Evolutionary conservation across 2,113 vertebrate genomes (phyloP), one percentile per base, ranked within the genome.

Genomic region (Oreotrochilus melanogaster): DNA sequence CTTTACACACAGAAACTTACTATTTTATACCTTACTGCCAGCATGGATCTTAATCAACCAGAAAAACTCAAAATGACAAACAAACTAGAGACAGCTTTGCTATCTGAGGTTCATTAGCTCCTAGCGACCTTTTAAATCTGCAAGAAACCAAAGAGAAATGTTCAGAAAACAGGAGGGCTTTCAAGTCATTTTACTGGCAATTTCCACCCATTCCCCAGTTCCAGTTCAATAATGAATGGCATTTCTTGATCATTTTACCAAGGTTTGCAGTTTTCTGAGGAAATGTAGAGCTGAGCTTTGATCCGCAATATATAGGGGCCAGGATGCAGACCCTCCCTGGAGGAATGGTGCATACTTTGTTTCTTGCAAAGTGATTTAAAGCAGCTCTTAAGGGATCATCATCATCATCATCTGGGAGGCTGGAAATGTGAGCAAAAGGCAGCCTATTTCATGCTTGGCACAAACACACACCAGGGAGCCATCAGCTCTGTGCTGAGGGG

Each of bases 61-160:
- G 98, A 98, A 98, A 98, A 95, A 95, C 94, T 97, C 96, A 89
- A 97, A 98, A 98, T 96, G 97, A 98, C 97, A 98, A 97, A 97
- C 93, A 96, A 97, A 97, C 96, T 97, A 94, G 95, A 96, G 96
- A 97, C 97, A 98, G 97, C 97, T 97, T 98, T 97, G 92, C 96
- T 97, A 70, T 97, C 95, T 86, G 95, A 98, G 97, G 96, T 98
- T 98, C 98, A 96, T 98, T 98, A 98, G 97, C 97, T 97, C 93
- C 88, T 64, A 94, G 92, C 80, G 93, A 97, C 96, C 95, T 97
- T 95, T 97, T 53, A 95, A 97, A 97, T 96, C 89, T 17, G 23
- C 53, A 42, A 91, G 94, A 96, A 95, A 84, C 65, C 30, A 82
- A 61, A 81, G 93, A 89, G 56, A 79, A 96, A 97, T 11, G 54